Percentiles rank a stretch among this genome's conserved stretches.
Evolutionary conservation across 2,888 invertebrate genomes (phyloP).

Genomic region (Rhamnusium bicolor): DNA sequence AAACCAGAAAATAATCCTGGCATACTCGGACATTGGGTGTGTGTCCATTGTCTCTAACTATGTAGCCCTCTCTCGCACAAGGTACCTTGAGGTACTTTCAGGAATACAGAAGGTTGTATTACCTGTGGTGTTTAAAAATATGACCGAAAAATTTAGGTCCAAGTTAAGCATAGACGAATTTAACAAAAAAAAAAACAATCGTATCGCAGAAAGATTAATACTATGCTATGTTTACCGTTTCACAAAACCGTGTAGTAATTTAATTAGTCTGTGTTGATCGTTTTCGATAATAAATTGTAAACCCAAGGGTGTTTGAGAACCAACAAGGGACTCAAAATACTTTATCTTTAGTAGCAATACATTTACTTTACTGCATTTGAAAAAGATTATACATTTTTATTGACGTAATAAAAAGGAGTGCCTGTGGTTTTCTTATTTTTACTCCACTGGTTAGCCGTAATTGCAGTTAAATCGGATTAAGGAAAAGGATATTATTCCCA

Average conservation of each 20-base stretch:
- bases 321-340: slow-evolving; percentile 13
- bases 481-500: slow-evolving; percentile 31
- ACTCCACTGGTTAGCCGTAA: slow-evolving; percentile 28
- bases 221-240: not conserved
- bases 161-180: no score
- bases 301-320: slow-evolving; percentile 10
- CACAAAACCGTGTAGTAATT: not conserved
- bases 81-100: no score
- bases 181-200: not conserved
- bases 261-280: not conserved
- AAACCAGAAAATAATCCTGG: no score
- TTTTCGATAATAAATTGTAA: not conserved
- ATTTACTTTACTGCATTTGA: slow-evolving; percentile 43
- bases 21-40: no score
- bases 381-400: slow-evolving; percentile 48
- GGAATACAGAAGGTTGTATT: no score
- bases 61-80: no score
- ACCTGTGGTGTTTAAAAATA: no score
- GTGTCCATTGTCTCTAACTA: no score
- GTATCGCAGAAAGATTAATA: not conserved
- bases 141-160: no score
- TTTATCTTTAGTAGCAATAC: slow-evolving; percentile 40
- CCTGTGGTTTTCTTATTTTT: slow-evolving; percentile 41
- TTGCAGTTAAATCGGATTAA: slow-evolving; percentile 34
- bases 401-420: slow-evolving; percentile 41